Evolutionary conservation across 2,797 vertebrate genomes (phyloP).

Genomic region (Rhodeus uyekii): DNA sequence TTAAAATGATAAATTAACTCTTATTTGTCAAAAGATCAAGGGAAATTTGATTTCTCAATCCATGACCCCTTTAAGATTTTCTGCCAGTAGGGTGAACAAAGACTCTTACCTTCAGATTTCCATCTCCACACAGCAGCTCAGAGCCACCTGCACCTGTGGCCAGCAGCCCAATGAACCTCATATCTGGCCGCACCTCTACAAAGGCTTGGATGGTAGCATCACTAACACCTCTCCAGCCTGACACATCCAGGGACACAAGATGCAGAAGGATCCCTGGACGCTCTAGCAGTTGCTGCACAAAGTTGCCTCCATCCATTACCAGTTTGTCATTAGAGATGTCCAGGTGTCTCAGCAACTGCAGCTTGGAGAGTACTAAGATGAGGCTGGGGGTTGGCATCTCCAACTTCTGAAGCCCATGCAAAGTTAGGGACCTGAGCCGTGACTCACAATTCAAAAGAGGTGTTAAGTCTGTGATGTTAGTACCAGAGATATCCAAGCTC

Average conservation of each 20-base stretch:
- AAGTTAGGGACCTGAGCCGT: slow-evolving; percentile 84
- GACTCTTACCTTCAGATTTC: slow-evolving; percentile 85
- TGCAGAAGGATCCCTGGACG: slow-evolving; percentile 83
- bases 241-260: slow-evolving; percentile 90
- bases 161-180: slow-evolving; percentile 90
- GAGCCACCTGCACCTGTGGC: slow-evolving; percentile 89
- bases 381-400: slow-evolving; percentile 87
- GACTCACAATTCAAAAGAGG: slow-evolving; percentile 84
- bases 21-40: neutral
- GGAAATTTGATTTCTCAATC: neutral
- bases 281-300: slow-evolving; percentile 85
- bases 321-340: slow-evolving; percentile 94
- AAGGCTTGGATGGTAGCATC: slow-evolving; percentile 84
- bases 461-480: slow-evolving; percentile 85
- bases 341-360: slow-evolving; percentile 82
- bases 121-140: slow-evolving; percentile 81
- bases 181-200: slow-evolving; percentile 79
- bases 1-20: neutral
- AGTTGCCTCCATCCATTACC: slow-evolving; percentile 60
- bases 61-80: neutral
- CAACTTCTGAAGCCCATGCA: slow-evolving; percentile 87
- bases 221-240: slow-evolving; percentile 84
- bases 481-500: slow-evolving; percentile 92
- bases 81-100: neutral
- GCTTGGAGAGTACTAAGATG: slow-evolving; percentile 78